These are phyloP conservation scores for Psammodynastes pulverulentus DNA, from an alignment of 2,113 vertebrate species.

Conservation along the genomic window DNA sequence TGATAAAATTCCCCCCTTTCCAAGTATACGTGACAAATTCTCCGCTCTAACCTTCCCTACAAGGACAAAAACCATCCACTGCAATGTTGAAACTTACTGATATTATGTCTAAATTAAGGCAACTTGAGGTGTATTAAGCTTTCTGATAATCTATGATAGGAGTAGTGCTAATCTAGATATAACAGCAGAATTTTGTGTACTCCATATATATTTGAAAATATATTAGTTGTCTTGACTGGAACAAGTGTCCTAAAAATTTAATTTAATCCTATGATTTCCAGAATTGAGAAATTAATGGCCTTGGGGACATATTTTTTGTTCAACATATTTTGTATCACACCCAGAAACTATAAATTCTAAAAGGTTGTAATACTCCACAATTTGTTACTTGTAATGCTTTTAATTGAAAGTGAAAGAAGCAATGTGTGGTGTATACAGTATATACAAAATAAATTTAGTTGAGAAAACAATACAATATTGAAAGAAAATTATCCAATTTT, in stretches of 20 bases:
- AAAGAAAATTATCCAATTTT: background rate
- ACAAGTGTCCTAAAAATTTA: background rate
- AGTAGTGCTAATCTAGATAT: background rate
- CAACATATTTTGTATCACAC: background rate
- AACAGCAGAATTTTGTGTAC: background rate
- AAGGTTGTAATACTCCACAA: background rate
- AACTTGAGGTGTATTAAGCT: background rate
- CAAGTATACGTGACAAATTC: background rate
- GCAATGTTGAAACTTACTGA: background rate
- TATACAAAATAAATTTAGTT: background rate
- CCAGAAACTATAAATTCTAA: background rate
- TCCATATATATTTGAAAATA: background rate
- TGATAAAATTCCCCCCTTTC: background rate
- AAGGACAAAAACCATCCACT: background rate
- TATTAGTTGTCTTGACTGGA: background rate
- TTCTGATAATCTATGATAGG: background rate
- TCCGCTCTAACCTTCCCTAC: background rate
- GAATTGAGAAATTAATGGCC: background rate
- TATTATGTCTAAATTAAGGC: background rate
- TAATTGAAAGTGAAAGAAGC: background rate
- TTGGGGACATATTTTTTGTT: too few relatives aligned
- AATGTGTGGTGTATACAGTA: background rate
- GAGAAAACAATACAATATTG: background rate
- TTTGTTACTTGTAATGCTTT: background rate
- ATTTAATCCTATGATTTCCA: background rate